Evolutionary conservation across 2,113 vertebrate species (phyloP), one percentile per base, ranked within the genome.

Genomic region (Psilopogon haemacephalus): DNA sequence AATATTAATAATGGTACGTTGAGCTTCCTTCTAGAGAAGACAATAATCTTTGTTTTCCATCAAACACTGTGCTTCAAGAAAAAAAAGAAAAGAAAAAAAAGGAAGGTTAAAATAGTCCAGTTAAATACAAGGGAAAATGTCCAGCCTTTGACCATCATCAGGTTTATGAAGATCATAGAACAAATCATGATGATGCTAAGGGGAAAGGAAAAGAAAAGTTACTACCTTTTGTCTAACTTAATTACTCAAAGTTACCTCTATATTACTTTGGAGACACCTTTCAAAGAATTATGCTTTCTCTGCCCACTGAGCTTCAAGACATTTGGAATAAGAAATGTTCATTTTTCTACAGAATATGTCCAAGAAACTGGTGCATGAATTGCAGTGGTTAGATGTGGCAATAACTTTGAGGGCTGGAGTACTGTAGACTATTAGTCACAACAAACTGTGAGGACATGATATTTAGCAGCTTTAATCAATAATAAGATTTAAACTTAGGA

Each of bases 301-400:
- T 83, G 42, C 44, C 64, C 55, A 52, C 72, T 60, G 76, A 88
- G 56, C 64, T 86, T 83, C 35, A 70, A 78, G 62, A 69, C 5
- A 1, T 73, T 76, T 65, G 40, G 30, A 82, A 67, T 37, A 65
- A 72, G 46, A 83, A 74, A 46, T 28, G 8, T 67, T 91, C 79
- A 11, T 91, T 94, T 89, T 82, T 59, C 59, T 90, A 27, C 67
- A 33, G 13, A 18, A 18, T 60, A 42, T 27, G 67, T 76, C 77
- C 80, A 90, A 85, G 44, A 71, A 95, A 90, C 44, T 75, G n/a
- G 48, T 72, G 67, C 48, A 52, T 69, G 82, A 91, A 87, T 89
- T 79, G 64, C 71, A 60, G 55, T 28, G 28, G 56, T 85, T 84
- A 80, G 52, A 48, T 62, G 73, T 54, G 70, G 63, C 90, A 89